These are phyloP conservation scores for Paguma larvata DNA, from an alignment of 2,797 vertebrate genomes.

Conservation along the genomic window DNA sequence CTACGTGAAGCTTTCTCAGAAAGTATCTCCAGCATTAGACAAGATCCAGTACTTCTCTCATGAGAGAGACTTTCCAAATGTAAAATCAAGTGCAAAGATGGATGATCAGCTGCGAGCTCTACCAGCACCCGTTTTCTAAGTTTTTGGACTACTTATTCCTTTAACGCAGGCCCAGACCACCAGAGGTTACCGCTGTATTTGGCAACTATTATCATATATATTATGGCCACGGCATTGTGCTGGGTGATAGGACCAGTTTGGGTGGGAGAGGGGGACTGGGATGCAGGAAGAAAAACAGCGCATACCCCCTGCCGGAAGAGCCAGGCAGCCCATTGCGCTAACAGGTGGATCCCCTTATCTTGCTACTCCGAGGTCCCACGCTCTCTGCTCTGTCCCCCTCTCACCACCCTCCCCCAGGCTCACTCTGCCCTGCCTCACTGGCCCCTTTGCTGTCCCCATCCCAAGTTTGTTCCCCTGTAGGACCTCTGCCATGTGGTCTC, in stretches of 20 bases:
- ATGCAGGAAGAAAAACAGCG: rapidly evolving
- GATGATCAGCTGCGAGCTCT: neutral
- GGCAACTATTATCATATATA: neutral
- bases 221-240: neutral
- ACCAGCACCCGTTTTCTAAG: neutral
- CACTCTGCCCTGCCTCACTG: neutral
- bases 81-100: neutral
- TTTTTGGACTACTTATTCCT: neutral
- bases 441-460: neutral
- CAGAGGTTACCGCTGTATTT: neutral
- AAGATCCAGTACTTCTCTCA: neutral
- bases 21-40: neutral
- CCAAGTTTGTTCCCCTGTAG: neutral
- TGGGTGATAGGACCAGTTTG: neutral
- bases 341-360: rapidly evolving
- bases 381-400: neutral
- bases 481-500: rapidly evolving
- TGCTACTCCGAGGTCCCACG: neutral
- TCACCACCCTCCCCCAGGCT: rapidly evolving
- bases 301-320: neutral
- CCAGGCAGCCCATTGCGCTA: rapidly evolving
- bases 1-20: neutral
- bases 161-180: neutral
- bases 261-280: too few species aligned
- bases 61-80: neutral